phyloP scores from a whole-genome alignment of 2,113 vertebrate species.

The Myanophis thanlyinensis region DNA sequence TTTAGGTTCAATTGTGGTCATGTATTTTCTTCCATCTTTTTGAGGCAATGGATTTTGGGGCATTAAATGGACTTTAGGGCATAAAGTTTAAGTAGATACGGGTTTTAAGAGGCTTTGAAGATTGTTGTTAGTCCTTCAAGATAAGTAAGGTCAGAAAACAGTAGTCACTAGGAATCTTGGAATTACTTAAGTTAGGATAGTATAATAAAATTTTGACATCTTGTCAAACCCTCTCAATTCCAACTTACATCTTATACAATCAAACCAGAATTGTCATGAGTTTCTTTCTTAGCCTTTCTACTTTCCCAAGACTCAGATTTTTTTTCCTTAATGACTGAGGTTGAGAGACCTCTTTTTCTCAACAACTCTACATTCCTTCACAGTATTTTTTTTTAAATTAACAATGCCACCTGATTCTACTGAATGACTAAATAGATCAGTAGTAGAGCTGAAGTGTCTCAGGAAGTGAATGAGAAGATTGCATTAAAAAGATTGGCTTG shows the following conservation, averaged over 20 bases:
- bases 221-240: background rate
- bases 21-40: background rate
- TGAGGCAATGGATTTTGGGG: background rate
- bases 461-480: background rate
- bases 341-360: background rate
- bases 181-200: background rate
- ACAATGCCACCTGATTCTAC: background rate
- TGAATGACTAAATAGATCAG: background rate
- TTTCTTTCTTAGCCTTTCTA: background rate
- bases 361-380: background rate
- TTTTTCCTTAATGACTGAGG: background rate
- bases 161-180: background rate
- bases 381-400: background rate
- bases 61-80: background rate
- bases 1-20: background rate
- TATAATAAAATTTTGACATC: background rate
- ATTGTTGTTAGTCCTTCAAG: background rate
- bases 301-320: background rate
- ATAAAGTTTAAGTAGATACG: background rate
- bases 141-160: background rate
- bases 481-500: background rate
- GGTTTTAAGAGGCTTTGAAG: background rate
- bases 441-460: background rate
- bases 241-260: background rate
- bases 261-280: background rate